These are phyloP conservation scores for Thymelicus lineola DNA, from an alignment of 2,888 invertebrate species.

Conservation along the genomic window DNA sequence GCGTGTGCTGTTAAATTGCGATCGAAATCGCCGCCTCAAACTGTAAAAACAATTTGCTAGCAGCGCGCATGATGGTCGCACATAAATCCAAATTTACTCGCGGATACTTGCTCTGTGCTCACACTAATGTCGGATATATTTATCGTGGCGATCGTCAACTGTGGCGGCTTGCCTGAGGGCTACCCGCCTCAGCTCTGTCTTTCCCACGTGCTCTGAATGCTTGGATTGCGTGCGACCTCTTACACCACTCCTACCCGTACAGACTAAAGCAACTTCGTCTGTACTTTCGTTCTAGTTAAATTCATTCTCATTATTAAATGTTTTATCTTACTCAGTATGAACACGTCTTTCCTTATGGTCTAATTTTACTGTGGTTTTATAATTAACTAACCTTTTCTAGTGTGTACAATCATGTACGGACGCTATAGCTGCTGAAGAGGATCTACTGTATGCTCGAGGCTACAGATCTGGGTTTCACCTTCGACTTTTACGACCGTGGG, in stretches of 20 bases:
- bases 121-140: slow-evolving; percentile 79
- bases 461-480: slow-evolving; percentile 72
- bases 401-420: slow-evolving; percentile 60
- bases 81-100: slow-evolving; percentile 51
- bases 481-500: slow-evolving; percentile 78
- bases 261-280: slow-evolving; percentile 60
- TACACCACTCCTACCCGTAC: slow-evolving; percentile 64
- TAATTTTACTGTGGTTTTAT: slow-evolving; percentile 61
- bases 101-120: slow-evolving; percentile 63
- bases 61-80: slow-evolving; percentile 51
- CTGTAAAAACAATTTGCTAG: slow-evolving; percentile 40
- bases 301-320: slow-evolving; percentile 10
- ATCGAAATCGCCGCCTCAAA: slow-evolving; percentile 37
- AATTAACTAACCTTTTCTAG: slow-evolving; percentile 48
- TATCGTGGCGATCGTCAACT: slow-evolving; percentile 83
- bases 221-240: slow-evolving; percentile 82
- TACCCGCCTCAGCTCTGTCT: slow-evolving; percentile 70
- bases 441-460: slow-evolving; percentile 83
- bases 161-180: slow-evolving; percentile 73
- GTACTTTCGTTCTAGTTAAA: slow-evolving; percentile 48
- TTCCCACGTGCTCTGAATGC: slow-evolving; percentile 84
- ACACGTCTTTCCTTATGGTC: slow-evolving; percentile 42
- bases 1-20: slow-evolving; percentile 36
- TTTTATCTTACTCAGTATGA: slow-evolving; percentile 32
- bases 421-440: slow-evolving; percentile 76